phyloP scores from a whole-genome alignment of 2,797 vertebrate genomes.

The Catharus ustulatus region DNA sequence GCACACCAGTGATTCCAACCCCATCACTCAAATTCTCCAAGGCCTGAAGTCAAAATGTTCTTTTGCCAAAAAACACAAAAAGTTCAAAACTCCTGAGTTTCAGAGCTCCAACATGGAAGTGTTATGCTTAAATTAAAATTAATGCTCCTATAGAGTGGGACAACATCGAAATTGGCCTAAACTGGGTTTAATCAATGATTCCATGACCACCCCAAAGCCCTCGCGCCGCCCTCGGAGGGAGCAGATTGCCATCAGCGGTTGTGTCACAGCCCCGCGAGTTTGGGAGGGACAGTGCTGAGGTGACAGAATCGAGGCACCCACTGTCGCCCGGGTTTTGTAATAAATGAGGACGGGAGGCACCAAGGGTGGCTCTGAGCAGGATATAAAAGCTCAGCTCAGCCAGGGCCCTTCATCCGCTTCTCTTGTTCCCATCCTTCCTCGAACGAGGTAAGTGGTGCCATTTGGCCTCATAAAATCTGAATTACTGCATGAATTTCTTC shows the following conservation, averaged over 20 bases:
- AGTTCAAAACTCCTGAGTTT: too few relatives aligned
- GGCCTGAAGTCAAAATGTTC: too few relatives aligned
- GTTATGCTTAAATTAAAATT: too few relatives aligned
- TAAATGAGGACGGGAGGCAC: not conserved
- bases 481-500: accelerated
- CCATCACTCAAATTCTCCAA: too few relatives aligned
- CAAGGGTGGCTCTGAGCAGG: not conserved
- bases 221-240: not conserved
- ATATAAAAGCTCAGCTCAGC: not conserved
- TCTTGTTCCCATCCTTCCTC: not conserved
- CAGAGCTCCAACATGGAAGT: too few relatives aligned
- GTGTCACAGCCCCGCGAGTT: not conserved
- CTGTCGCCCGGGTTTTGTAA: not conserved
- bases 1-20: too few relatives aligned
- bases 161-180: not conserved
- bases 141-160: not conserved
- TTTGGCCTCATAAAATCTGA: not conserved
- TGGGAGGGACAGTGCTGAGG: constrained; percentile 34
- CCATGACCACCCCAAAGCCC: not conserved
- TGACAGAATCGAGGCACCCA: not conserved
- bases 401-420: not conserved
- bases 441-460: not conserved
- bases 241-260: not conserved
- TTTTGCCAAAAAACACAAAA: too few relatives aligned
- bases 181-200: not conserved